A percentile compares a stretch with the other conserved stretches of the same genome.
Evolutionary conservation across 2,113 vertebrate genomes (phyloP).

Genomic region (Micromys minutus): DNA sequence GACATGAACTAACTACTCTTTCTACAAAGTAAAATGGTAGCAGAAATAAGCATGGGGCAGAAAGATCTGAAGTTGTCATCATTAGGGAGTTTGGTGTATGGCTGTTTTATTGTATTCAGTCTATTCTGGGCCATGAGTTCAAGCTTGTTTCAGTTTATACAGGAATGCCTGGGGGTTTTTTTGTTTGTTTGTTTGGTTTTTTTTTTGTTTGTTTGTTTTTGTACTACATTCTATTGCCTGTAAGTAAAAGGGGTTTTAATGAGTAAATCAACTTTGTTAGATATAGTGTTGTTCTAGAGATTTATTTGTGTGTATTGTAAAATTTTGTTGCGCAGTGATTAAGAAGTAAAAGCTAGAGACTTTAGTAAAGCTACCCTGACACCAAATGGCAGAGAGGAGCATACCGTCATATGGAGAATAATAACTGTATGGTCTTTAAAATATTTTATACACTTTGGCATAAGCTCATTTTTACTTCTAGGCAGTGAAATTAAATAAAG

Average conservation of each 20-base stretch:
- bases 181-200: too few relatives aligned
- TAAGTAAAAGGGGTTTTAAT: neutral
- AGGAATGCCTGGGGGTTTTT: too few relatives aligned
- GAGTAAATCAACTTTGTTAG: constrained; percentile 17
- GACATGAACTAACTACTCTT: neutral
- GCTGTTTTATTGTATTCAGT: neutral
- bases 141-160: neutral
- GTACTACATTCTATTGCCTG: neutral
- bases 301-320: neutral
- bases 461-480: neutral
- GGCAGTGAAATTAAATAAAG: neutral
- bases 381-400: neutral
- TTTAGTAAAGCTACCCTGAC: neutral
- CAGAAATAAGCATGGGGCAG: neutral
- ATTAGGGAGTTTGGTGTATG: neutral
- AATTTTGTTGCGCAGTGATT: neutral
- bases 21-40: neutral
- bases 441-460: neutral
- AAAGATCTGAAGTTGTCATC: neutral
- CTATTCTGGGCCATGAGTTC: neutral
- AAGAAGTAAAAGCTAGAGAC: neutral
- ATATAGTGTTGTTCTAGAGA: neutral
- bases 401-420: neutral
- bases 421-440: neutral
- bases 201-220: too few relatives aligned